Percentiles rank a stretch among this genome's conserved stretches.
phyloP scores from a whole-genome alignment of 1,140 invertebrate species.

The Cydia amplana region DNA sequence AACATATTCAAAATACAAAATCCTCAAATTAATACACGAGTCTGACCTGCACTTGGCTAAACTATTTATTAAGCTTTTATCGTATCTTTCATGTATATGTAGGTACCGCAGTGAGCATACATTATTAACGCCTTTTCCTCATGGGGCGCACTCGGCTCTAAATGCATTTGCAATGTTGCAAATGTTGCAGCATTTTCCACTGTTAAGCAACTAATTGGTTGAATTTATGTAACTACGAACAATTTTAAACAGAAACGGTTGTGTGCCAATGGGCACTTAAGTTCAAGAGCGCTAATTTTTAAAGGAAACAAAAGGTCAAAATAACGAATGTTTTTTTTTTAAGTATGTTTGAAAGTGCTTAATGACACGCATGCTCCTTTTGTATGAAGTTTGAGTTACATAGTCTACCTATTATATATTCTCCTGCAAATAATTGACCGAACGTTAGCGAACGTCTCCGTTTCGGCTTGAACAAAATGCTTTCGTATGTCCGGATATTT shows the following conservation, averaged over 20 bases:
- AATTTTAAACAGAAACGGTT: slow-evolving; percentile 8
- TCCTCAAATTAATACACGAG: too few relatives aligned
- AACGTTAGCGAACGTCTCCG: too few relatives aligned
- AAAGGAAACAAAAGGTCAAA: slow-evolving; percentile 1
- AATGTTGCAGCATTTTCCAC: not conserved
- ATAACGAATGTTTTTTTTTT: not conserved
- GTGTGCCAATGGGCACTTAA: slow-evolving; percentile 2
- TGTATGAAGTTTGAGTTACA: not conserved
- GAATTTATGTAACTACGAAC: not conserved
- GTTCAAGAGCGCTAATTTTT: not conserved
- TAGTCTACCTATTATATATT: too few relatives aligned
- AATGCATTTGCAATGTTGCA: slow-evolving; percentile 6
- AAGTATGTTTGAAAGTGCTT: not conserved
- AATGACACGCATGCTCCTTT: not conserved
- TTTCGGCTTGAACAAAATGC: too few relatives aligned
- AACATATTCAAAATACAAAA: too few relatives aligned
- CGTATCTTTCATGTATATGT: not conserved
- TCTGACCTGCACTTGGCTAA: too few relatives aligned
- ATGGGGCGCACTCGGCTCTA: not conserved
- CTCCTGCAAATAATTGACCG: too few relatives aligned
- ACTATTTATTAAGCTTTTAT: too few relatives aligned
- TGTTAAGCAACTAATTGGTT: slow-evolving; percentile 9
- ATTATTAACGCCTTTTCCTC: not conserved
- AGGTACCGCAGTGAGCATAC: not conserved
- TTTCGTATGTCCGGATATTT: too few relatives aligned